Conservation (phyloP, 2,797 vertebrate genomes). For the Falco biarmicus region DNA sequence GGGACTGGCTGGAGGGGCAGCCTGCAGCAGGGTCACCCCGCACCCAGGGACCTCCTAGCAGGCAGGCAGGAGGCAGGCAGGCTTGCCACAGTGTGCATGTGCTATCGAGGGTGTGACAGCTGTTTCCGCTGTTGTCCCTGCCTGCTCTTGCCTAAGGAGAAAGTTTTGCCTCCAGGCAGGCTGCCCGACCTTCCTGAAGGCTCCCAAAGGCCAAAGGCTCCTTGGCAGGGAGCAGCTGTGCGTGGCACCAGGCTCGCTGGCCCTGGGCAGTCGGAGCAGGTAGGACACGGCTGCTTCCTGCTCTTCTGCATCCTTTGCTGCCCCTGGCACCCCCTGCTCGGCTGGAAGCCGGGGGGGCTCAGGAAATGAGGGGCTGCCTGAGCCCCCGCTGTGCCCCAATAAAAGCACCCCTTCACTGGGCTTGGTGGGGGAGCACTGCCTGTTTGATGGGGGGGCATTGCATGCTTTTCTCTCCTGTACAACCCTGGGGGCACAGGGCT, state of each 20-base stretch:
- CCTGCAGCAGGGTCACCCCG: background rate
- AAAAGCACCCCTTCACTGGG: background rate
- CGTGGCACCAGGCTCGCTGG: rapidly evolving
- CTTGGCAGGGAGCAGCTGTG: rapidly evolving
- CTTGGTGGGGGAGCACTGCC: background rate
- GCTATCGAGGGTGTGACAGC: background rate
- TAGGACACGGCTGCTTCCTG: background rate
- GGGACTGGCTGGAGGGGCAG: background rate
- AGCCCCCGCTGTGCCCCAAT: background rate
- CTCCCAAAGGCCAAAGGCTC: background rate
- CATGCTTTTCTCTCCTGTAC: background rate
- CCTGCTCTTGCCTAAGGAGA: background rate
- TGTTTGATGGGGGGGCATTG: rapidly evolving
- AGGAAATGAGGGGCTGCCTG: rapidly evolving
- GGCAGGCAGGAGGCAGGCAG: background rate
- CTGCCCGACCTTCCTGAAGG: rapidly evolving
- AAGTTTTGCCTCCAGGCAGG: background rate
- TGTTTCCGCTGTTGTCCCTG: background rate
- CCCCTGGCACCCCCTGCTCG: rapidly evolving
- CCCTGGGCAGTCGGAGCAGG: background rate
- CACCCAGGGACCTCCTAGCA: rapidly evolving
- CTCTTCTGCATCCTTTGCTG: background rate
- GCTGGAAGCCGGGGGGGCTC: background rate
- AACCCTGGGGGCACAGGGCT: background rate
- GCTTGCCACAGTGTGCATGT: background rate